phyloP scores from a whole-genome alignment of 2,113 vertebrate genomes.

The Salminus brasiliensis region DNA sequence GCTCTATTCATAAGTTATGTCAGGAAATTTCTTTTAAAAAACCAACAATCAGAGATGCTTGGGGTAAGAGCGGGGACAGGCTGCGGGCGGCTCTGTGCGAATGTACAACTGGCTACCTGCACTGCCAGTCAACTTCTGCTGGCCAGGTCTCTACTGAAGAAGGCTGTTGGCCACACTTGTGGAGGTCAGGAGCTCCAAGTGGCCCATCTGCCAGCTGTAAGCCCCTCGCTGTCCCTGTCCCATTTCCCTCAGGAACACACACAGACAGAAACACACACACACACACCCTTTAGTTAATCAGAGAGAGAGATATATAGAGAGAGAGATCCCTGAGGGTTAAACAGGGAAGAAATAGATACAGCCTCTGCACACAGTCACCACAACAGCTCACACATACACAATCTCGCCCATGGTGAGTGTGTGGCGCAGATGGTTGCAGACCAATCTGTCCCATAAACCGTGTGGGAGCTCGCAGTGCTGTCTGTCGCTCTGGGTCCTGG shows the following conservation, averaged over 20 bases:
- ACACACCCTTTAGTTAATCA: not conserved
- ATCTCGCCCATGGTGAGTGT: not conserved
- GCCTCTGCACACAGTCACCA: not conserved
- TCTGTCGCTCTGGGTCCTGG: not conserved
- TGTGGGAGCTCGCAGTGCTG: not conserved
- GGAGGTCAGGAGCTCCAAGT: conserved; percentile 2
- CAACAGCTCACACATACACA: no score
- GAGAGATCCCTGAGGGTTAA: not conserved
- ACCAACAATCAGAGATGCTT: conserved; percentile 63
- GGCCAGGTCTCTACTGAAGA: not conserved
- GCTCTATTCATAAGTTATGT: conserved; percentile 69
- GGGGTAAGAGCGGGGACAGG: not conserved
- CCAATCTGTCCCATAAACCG: not conserved
- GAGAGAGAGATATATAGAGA: not conserved
- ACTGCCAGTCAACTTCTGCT: conserved; percentile 2
- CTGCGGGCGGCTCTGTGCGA: not conserved
- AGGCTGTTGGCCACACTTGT: not conserved
- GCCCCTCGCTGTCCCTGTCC: conserved; percentile 8
- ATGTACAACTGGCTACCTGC: not conserved
- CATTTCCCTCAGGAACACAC: conserved; percentile 15
- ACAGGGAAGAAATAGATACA: not conserved
- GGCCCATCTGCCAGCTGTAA: conserved; percentile 23
- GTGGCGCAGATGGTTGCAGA: not conserved
- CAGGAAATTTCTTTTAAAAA: conserved; percentile 57
- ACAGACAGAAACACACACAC: conserved; percentile 8